Percentiles rank a stretch among this genome's conserved stretches.
phyloP scores from a whole-genome alignment of 2,797 vertebrate species.

The Masticophis lateralis region DNA sequence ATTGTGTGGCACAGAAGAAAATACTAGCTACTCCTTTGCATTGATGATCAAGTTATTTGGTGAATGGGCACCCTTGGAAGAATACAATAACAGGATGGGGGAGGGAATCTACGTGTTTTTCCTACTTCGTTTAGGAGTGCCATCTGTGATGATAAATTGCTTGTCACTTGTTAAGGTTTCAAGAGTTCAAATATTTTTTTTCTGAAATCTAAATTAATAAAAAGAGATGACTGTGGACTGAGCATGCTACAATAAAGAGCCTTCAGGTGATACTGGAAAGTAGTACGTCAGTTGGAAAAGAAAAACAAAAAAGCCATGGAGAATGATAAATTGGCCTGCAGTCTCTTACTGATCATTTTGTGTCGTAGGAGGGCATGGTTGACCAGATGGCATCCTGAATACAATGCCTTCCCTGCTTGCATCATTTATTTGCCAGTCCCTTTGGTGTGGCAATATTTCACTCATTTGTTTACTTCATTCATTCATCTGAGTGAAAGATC shows the following conservation, averaged over 20 bases:
- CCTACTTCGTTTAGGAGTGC: background rate
- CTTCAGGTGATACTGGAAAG: background rate
- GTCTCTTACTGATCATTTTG: background rate
- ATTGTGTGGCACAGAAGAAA: background rate
- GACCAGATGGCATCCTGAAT: background rate
- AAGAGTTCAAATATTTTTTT: background rate
- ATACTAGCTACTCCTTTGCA: background rate
- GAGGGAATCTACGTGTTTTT: accelerated
- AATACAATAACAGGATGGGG: background rate
- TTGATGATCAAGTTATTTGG: background rate
- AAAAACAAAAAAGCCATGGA: background rate
- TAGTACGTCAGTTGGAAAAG: no score
- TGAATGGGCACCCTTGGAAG: background rate
- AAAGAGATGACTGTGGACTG: background rate
- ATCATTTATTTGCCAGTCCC: background rate
- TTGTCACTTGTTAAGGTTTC: background rate
- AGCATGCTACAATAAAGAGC: background rate
- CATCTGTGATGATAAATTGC: background rate
- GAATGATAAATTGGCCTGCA: background rate
- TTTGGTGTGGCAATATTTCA: background rate
- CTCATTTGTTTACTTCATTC: background rate
- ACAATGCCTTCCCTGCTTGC: background rate
- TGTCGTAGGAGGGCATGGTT: background rate
- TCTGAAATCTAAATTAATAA: background rate
- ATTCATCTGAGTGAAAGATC: background rate